A percentile compares a stretch with the other conserved stretches of the same genome.
Evolutionary conservation across 2,113 vertebrate genomes (phyloP).

Genomic region (Ascaphus truei): DNA sequence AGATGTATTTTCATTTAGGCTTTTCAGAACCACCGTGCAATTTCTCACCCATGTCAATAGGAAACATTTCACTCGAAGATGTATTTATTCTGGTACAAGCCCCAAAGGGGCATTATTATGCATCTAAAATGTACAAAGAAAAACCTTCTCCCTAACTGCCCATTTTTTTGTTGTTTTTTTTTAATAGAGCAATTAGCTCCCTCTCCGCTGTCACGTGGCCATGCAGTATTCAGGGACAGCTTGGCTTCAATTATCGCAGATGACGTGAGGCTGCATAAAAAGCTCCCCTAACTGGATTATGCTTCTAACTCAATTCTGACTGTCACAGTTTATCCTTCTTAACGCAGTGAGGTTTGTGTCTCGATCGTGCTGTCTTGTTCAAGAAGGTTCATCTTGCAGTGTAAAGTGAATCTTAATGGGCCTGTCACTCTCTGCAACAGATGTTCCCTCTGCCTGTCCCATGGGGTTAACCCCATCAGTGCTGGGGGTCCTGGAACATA

Average conservation of each 20-base stretch:
- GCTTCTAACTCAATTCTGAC: slow-evolving; percentile 35
- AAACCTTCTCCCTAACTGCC: too few relatives aligned
- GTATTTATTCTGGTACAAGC: too few relatives aligned
- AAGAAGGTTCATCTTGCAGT: background rate
- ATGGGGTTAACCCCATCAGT: background rate
- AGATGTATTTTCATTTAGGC: too few relatives aligned
- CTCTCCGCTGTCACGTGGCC: slow-evolving; percentile 18
- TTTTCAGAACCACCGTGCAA: too few relatives aligned
- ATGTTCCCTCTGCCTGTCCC: background rate
- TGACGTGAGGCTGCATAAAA: slow-evolving; percentile 42
- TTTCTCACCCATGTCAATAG: too few relatives aligned
- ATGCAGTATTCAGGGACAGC: slow-evolving; percentile 8
- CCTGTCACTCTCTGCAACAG: background rate
- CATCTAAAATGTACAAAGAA: too few relatives aligned
- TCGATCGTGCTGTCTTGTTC: slow-evolving; percentile 36
- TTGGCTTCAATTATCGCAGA: slow-evolving; percentile 46
- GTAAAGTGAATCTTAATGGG: slow-evolving; percentile 23
- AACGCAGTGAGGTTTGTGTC: slow-evolving; percentile 39
- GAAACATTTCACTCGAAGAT: too few relatives aligned
- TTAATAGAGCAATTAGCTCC: background rate
- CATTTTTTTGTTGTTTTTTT: too few relatives aligned
- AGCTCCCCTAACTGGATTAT: slow-evolving; percentile 49
- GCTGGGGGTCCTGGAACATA: too few relatives aligned
- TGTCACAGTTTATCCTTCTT: slow-evolving; percentile 44
- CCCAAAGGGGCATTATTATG: too few relatives aligned